phyloP scores from a whole-genome alignment of 2,113 vertebrate genomes.

The Rynchops niger region DNA sequence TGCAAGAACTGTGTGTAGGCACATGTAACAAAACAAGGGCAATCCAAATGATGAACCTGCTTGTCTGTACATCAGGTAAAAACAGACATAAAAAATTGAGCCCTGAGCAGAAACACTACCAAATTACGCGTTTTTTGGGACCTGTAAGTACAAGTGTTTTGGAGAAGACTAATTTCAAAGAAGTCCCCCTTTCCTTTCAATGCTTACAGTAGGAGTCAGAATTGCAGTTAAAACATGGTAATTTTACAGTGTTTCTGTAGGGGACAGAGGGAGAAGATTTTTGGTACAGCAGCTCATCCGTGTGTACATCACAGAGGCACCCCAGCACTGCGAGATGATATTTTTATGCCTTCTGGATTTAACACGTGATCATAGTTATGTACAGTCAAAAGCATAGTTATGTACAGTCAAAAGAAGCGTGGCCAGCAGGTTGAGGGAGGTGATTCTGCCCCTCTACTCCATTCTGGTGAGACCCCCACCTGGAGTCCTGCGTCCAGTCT shows the following conservation, averaged over 20 bases:
- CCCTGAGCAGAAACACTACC: background rate
- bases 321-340: fast-evolving
- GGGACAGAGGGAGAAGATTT: background rate
- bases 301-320: no score
- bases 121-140: fast-evolving
- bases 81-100: background rate
- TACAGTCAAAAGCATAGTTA: background rate
- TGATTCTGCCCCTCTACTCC: background rate
- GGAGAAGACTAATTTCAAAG: background rate
- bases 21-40: background rate
- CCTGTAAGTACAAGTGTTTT: background rate
- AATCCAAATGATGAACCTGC: background rate
- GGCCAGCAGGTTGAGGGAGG: background rate
- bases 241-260: background rate
- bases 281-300: background rate
- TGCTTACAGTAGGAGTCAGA: background rate
- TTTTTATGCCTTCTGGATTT: fast-evolving
- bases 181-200: background rate
- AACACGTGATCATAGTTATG: fast-evolving
- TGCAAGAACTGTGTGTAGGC: fast-evolving
- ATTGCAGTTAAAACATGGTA: fast-evolving
- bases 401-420: background rate
- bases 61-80: background rate
- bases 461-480: background rate
- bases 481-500: background rate